Base-by-base conservation (phyloP, 1,140 invertebrate species). In the Lepeophtheirus salmonis region DNA sequence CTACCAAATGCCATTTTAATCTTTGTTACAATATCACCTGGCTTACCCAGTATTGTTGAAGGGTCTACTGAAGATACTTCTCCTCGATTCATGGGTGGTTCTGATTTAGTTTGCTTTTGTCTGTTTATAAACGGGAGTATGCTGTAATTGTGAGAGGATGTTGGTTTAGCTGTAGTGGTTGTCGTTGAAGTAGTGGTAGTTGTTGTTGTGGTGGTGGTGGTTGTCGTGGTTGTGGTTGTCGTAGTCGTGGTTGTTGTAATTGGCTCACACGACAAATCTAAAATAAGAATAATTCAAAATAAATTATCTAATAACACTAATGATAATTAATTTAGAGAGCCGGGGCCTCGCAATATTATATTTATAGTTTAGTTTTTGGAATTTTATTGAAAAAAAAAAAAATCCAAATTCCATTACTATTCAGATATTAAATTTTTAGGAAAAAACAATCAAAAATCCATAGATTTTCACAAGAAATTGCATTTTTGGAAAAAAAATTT, bases 181-280 rank as follows among this genome's bases (percentile, higher is more conserved):
- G 63, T 71, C 25, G 67, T 64, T 41, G 66, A 69, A 50, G 64
- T 72, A 63, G 71, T 67, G 30, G 69, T 66, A 57, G 67, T 66
- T 41, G 68, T 71, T n/a, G 68, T 68, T 1, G 68, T 65, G 3
- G 68, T 64, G 2, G 57, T 30, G 48, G 68, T 56, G 0, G 68
- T 68, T 24, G 56, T 56, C 25, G 60, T 23, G 14, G 60, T 61
- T 21, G 56, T 58, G 20, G 61, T 57, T 24, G 60, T 23, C 23
- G 68, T 64, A 16, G 67, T 56, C 4, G 65, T 65, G 41, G 66
- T 67, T 21, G 66, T 65, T 16, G 70, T 17, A 14, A 66, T 60
- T 41, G 64, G 59, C 20, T 62, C 67, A 3, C 66, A 64, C 3
- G 62, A 65, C 6, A 66, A 18, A 30, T 57, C 55, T 57, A 25